These are phyloP conservation scores for Biston betularia DNA, from an alignment of 2,888 invertebrate genomes.

Conservation along the genomic window DNA sequence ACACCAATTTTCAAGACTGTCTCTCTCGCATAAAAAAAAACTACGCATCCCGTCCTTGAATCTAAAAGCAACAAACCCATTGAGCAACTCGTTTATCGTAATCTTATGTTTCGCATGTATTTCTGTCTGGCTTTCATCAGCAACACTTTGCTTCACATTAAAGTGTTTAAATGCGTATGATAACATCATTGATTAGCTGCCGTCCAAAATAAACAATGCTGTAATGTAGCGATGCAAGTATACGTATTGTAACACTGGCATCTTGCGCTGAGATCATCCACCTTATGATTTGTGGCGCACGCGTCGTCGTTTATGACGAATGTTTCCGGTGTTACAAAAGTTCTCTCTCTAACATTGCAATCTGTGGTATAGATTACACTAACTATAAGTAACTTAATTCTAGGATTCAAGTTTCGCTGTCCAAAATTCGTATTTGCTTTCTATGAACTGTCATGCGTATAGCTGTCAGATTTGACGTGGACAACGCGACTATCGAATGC, in stretches of 20 bases:
- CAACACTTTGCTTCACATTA: slow-evolving; percentile 46
- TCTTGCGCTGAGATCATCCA: slow-evolving; percentile 68
- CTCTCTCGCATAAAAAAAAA: slow-evolving; percentile 16
- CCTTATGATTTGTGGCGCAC: slow-evolving; percentile 69
- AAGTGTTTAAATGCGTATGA: slow-evolving; percentile 40
- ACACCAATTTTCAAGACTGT: slow-evolving; percentile 8
- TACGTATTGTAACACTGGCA: slow-evolving; percentile 57
- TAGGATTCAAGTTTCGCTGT: slow-evolving; percentile 27
- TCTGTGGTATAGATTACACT: slow-evolving; percentile 32
- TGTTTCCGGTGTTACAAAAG: slow-evolving; percentile 59
- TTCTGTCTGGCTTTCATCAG: slow-evolving; percentile 44
- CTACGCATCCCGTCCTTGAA: slow-evolving; percentile 30
- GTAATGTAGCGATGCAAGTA: slow-evolving; percentile 57
- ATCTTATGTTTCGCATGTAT: slow-evolving; percentile 34
- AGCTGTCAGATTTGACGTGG: slow-evolving; percentile 1
- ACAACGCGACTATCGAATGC: neutral
- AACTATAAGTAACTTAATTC: slow-evolving; percentile 33
- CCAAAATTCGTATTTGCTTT: slow-evolving; percentile 27
- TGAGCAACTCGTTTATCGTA: slow-evolving; percentile 37
- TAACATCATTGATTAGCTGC: slow-evolving; percentile 44
- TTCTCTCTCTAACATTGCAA: slow-evolving; percentile 41
- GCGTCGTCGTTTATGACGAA: slow-evolving; percentile 47
- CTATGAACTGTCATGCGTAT: slow-evolving; percentile 15
- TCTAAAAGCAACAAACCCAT: slow-evolving; percentile 42
- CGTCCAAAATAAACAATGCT: slow-evolving; percentile 67